A percentile compares a stretch with the other conserved stretches of the same genome.
Evolutionary conservation across 30 jellyfish, hydroid and myxozoan species (phyloP).

Genomic region (Aurelia coerulea): DNA sequence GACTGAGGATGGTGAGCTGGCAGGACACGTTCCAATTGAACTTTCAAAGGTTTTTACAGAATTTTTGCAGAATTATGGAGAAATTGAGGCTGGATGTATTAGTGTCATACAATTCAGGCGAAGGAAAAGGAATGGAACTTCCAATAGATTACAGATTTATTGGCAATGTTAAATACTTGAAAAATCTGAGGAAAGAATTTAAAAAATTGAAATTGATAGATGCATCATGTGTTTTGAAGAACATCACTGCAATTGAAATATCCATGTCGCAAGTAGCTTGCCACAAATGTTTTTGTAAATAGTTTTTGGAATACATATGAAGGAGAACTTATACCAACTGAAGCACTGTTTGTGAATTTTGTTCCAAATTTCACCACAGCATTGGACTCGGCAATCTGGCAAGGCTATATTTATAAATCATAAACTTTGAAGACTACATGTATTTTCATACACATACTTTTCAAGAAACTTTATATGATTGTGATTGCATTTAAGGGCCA

Average conservation of each 20-base stretch:
- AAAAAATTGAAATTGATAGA: constrained; percentile 7
- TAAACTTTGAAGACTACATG: no score
- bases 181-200: constrained; percentile 1
- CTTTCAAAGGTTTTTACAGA: constrained; percentile 11
- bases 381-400: no score
- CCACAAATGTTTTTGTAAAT: constrained; percentile 34
- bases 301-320: not conserved
- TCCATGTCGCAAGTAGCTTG: constrained; percentile 31
- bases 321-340: no score
- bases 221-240: constrained; percentile 21
- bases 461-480: no score
- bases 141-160: constrained; percentile 24
- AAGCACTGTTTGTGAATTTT: no score
- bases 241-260: constrained; percentile 13
- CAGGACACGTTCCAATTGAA: constrained; percentile 44
- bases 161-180: constrained; percentile 14
- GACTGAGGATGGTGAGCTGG: constrained; percentile 38
- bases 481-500: not conserved
- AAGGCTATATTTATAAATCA: no score
- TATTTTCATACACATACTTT: no score
- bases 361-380: no score
- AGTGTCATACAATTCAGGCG: constrained; percentile 21
- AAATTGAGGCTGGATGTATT: constrained; percentile 31
- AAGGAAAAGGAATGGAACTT: constrained; percentile 41
- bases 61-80: constrained; percentile 42